These are phyloP conservation scores for Lethrus apterus DNA, from an alignment of 1,140 invertebrate species.

Conservation along the genomic window DNA sequence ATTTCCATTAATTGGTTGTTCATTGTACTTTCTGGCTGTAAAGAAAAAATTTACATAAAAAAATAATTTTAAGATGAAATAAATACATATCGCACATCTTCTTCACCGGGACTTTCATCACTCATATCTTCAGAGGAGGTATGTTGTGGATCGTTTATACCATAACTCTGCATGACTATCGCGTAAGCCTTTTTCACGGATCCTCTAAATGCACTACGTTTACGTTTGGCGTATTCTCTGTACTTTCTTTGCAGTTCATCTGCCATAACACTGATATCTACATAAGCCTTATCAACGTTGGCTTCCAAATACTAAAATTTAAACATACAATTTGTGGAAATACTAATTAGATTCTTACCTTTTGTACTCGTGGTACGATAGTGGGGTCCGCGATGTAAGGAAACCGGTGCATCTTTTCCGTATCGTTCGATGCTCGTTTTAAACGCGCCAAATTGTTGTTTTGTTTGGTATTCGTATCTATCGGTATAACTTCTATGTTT, in stretches of 20 bases:
- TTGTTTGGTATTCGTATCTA: constrained; percentile 6
- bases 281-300: constrained; percentile 32
- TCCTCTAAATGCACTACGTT: constrained; percentile 43
- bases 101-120: constrained; percentile 40
- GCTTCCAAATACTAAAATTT: constrained; percentile 10
- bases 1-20: constrained; percentile 32
- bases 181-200: constrained; percentile 45
- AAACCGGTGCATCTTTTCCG: constrained; percentile 20
- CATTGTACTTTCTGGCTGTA: constrained; percentile 22
- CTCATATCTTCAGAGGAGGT: constrained; percentile 39
- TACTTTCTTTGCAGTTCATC: constrained; percentile 46
- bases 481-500: constrained; percentile 9
- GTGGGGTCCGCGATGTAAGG: constrained; percentile 33
- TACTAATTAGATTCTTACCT: constrained; percentile 24
- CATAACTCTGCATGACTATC: constrained; percentile 40
- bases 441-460: neutral
- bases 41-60: neutral
- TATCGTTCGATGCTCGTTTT: neutral
- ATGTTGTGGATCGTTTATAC: constrained; percentile 26
- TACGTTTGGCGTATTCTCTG: constrained; percentile 47
- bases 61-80: neutral
- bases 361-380: constrained; percentile 33
- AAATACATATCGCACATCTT: constrained; percentile 18
- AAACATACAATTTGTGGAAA: neutral
- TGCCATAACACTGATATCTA: constrained; percentile 49